Evolutionary conservation across 2,113 vertebrate species (phyloP).

Genomic region (Gopherus flavomarginatus): DNA sequence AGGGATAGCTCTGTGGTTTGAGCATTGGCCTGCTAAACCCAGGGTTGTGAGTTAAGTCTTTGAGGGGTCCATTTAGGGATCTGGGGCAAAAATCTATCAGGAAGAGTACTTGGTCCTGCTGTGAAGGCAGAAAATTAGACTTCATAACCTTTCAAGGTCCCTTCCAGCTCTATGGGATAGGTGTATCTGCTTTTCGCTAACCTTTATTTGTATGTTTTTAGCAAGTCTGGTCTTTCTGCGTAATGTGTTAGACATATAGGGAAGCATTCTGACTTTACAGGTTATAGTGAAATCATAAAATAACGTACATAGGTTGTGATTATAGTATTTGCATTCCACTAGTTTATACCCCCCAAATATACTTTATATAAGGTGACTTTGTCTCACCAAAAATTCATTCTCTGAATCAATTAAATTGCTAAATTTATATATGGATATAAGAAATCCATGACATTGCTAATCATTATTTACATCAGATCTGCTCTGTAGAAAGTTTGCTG

Average conservation of each 20-base stretch:
- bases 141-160: no score
- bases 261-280: neutral
- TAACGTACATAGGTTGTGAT: no score
- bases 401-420: neutral
- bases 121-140: no score
- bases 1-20: no score
- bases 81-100: no score
- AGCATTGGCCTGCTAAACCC: no score
- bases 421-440: rapidly evolving
- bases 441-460: neutral
- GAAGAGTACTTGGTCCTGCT: no score
- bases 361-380: neutral
- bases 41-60: no score
- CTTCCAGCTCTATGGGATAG: no score
- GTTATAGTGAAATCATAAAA: neutral
- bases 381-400: neutral
- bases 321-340: no score
- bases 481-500: neutral
- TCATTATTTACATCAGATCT: neutral
- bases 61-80: no score
- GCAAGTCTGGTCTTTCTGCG: neutral
- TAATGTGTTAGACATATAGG: neutral
- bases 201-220: neutral
- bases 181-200: neutral
- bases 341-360: neutral